phyloP scores from a whole-genome alignment of 2,113 vertebrate genomes.

The Ameiurus melas region DNA sequence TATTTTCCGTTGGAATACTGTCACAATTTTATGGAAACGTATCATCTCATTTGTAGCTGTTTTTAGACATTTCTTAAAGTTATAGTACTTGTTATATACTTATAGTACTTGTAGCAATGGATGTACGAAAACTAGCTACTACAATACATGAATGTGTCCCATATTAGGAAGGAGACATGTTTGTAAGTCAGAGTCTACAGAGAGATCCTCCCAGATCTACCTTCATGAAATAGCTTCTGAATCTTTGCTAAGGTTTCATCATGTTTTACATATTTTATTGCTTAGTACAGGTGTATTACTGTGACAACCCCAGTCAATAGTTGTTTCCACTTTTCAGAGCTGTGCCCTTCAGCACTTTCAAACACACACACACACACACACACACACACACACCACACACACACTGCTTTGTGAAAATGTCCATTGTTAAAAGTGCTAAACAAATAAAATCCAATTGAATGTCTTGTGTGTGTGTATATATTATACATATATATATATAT shows the following conservation, averaged over 20 bases:
- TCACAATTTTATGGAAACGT: neutral
- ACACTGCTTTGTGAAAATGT: neutral
- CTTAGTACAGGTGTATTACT: neutral
- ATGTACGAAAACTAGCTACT: constrained; percentile 51
- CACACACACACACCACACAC: neutral
- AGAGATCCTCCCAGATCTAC: neutral
- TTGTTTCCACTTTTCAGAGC: neutral
- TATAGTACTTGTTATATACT: too few species aligned
- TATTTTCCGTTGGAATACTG: neutral
- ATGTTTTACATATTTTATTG: neutral
- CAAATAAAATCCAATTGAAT: too few species aligned
- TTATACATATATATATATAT: too few species aligned
- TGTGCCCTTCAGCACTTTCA: neutral
- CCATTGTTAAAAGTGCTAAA: too few species aligned
- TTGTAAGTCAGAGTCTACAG: neutral
- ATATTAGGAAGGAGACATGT: constrained; percentile 48
- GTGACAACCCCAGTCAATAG: neutral
- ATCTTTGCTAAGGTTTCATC: neutral
- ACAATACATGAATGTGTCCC: neutral
- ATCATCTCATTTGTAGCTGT: constrained; percentile 41
- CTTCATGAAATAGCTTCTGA: neutral
- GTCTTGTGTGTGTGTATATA: too few species aligned
- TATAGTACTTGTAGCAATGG: neutral
- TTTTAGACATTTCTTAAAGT: constrained; percentile 23
- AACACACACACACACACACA: neutral